These are phyloP conservation scores for Synaphobranchus kaupii DNA, from an alignment of 2,797 vertebrate genomes.

Conservation along the genomic window DNA sequence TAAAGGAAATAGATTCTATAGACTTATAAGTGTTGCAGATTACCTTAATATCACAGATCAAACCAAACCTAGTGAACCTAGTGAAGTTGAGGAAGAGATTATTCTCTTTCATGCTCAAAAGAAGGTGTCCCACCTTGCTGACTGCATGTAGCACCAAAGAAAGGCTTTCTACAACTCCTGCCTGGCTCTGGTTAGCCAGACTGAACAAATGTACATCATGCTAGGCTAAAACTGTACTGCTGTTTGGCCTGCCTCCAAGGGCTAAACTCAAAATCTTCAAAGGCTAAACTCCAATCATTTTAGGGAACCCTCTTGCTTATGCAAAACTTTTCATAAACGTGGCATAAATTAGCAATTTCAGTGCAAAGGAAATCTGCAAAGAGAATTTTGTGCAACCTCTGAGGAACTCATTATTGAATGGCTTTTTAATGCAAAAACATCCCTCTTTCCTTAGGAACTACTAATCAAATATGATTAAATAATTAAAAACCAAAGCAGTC, in stretches of 20 bases:
- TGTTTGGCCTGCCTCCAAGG: slow-evolving; percentile 32
- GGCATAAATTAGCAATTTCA: slow-evolving; percentile 46
- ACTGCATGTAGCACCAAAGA: not conserved
- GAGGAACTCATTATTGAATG: slow-evolving; percentile 56
- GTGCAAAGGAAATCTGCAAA: slow-evolving; percentile 40
- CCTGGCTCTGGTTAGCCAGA: slow-evolving; percentile 14
- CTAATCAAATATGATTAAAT: slow-evolving; percentile 53
- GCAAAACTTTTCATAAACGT: slow-evolving; percentile 49
- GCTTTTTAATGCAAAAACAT: slow-evolving; percentile 42
- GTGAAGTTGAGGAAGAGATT: not conserved
- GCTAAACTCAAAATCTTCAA: slow-evolving; percentile 46
- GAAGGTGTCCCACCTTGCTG: slow-evolving; percentile 13
- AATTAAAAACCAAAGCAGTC: slow-evolving; percentile 14
- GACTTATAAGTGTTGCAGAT: not conserved
- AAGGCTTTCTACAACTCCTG: slow-evolving; percentile 12
- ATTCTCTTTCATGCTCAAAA: slow-evolving; percentile 35
- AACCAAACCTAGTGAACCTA: too few species aligned
- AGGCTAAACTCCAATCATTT: slow-evolving; percentile 42
- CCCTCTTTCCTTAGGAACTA: slow-evolving; percentile 40
- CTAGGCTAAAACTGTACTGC: slow-evolving; percentile 35
- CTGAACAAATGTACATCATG: slow-evolving; percentile 28
- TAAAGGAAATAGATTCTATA: not conserved
- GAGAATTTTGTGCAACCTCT: slow-evolving; percentile 50
- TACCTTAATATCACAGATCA: not conserved
- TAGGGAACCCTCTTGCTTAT: slow-evolving; percentile 34